phyloP scores from a whole-genome alignment of 2,113 vertebrate genomes.

The Poecilia latipinna region DNA sequence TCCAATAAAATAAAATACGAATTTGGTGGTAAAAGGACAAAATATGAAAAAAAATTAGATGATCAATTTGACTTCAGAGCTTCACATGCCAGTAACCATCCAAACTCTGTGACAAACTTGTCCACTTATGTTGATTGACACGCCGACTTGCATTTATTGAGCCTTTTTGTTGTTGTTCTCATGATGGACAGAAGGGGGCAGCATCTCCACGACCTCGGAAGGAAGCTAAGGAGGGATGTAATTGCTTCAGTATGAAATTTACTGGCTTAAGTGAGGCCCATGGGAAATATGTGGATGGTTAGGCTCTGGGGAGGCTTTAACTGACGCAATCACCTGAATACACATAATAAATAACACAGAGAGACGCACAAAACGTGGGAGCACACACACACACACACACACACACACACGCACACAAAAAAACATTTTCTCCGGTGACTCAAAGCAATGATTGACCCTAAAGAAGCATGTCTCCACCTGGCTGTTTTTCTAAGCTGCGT shows the following conservation, averaged over 20 bases:
- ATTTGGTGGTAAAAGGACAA: neutral
- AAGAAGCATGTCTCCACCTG: slow-evolving; percentile 13
- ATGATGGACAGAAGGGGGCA: slow-evolving; percentile 62
- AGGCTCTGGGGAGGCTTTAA: slow-evolving; percentile 39
- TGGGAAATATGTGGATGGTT: slow-evolving; percentile 65
- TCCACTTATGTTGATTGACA: neutral
- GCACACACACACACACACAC: too few species aligned
- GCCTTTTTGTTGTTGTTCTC: slow-evolving; percentile 32
- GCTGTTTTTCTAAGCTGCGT: slow-evolving; percentile 10
- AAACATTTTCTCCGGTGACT: slow-evolving; percentile 6
- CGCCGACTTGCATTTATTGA: slow-evolving; percentile 35
- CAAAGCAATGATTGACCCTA: slow-evolving; percentile 44
- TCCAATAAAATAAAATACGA: neutral
- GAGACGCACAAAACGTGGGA: slow-evolving; percentile 20
- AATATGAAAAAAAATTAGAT: neutral
- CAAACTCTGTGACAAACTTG: slow-evolving; percentile 47
- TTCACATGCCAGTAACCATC: slow-evolving; percentile 46
- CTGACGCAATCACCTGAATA: slow-evolving; percentile 58
- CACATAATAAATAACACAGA: slow-evolving; percentile 11
- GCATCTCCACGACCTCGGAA: slow-evolving; percentile 41
- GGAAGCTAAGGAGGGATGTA: neutral
- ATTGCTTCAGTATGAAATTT: slow-evolving; percentile 32
- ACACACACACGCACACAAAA: neutral
- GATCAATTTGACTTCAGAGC: slow-evolving; percentile 26
- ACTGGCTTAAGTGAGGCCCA: slow-evolving; percentile 45